Percentiles rank a stretch among this genome's conserved stretches.
phyloP scores from a whole-genome alignment of 1,140 invertebrate species.

The Daktulosphaira vitifoliae region DNA sequence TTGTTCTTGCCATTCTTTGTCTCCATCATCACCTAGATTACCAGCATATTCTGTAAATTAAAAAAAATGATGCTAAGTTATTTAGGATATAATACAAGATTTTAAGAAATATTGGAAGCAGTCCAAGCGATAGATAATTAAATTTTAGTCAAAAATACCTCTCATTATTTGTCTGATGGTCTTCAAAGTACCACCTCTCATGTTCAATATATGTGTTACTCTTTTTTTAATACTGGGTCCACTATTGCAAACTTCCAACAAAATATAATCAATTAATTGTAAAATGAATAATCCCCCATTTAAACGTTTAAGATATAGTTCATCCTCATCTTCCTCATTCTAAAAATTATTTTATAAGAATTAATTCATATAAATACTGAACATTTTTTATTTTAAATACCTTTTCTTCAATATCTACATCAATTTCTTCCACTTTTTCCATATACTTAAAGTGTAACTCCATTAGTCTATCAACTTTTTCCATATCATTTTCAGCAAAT shows the following conservation, averaged over 20 bases:
- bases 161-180: constrained; percentile 92
- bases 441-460: constrained; percentile 97
- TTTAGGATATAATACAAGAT: constrained; percentile 21
- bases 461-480: constrained; percentile 93
- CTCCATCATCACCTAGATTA: constrained; percentile 82
- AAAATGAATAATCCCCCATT: constrained; percentile 91
- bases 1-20: constrained; percentile 70
- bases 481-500: constrained; percentile 96
- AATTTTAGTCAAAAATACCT: constrained; percentile 49
- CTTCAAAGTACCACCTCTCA: constrained; percentile 82
- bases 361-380: constrained; percentile 1
- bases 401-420: constrained; percentile 61
- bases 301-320: constrained; percentile 76
- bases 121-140: no score
- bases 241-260: constrained; percentile 80
- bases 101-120: not conserved
- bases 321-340: constrained; percentile 55
- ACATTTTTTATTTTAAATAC: constrained; percentile 34
- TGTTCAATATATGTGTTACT: constrained; percentile 79
- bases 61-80: no score
- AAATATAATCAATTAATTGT: constrained; percentile 91
- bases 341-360: not conserved
- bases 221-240: constrained; percentile 74
- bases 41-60: constrained; percentile 77
- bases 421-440: constrained; percentile 83